Conservation (phyloP, 1,140 invertebrate genomes). For the Zaprionus vittiger region DNA sequence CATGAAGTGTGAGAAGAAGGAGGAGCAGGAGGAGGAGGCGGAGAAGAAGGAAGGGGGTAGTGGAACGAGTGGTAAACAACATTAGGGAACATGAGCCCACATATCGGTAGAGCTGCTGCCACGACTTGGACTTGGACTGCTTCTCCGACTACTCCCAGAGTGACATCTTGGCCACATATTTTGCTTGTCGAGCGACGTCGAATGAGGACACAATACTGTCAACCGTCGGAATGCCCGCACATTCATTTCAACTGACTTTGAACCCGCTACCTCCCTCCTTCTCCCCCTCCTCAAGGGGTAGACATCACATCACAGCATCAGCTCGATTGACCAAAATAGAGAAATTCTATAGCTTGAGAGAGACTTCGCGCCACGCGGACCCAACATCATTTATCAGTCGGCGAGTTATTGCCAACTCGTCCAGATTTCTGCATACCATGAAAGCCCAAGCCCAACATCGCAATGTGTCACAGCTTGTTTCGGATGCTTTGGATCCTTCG, state of each 20-base stretch:
- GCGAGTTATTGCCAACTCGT: conserved; percentile 71
- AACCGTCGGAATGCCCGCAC: conserved; percentile 79
- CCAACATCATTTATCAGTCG: conserved; percentile 77
- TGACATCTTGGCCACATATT: conserved; percentile 83
- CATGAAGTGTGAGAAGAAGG: conserved; percentile 23
- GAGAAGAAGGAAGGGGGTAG: neutral
- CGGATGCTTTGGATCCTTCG: conserved; percentile 6
- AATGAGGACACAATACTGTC: conserved; percentile 79
- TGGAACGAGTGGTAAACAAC: conserved; percentile 19
- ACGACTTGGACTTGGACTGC: conserved; percentile 24
- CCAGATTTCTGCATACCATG: conserved; percentile 71
- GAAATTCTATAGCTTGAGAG: conserved; percentile 62
- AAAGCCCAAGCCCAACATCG: conserved; percentile 24
- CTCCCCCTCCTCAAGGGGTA: neutral
- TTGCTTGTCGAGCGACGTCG: conserved; percentile 74
- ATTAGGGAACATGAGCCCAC: conserved; percentile 54
- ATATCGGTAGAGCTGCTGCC: conserved; percentile 38
- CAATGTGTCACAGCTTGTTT: conserved; percentile 62
- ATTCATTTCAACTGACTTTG: conserved; percentile 67
- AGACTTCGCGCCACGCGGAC: conserved; percentile 32
- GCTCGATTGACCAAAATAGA: conserved; percentile 78
- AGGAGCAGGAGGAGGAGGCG: neutral
- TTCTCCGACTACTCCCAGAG: conserved; percentile 18
- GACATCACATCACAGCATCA: conserved; percentile 45
- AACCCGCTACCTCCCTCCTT: neutral